phyloP scores from a whole-genome alignment of 2,888 invertebrate species.

The Melitaea athalia region DNA sequence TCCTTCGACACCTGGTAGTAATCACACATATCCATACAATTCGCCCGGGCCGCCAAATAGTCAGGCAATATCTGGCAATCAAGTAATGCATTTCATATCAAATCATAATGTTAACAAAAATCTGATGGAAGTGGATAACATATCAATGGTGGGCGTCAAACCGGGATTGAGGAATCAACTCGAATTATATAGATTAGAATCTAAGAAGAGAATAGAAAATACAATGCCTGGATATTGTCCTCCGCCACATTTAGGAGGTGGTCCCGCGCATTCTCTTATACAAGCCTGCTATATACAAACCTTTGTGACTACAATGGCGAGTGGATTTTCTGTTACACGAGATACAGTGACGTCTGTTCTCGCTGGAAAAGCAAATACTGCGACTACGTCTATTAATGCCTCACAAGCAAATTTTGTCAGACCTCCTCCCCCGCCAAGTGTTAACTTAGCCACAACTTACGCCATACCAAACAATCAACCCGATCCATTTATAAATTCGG shows the following conservation, averaged over 20 bases:
- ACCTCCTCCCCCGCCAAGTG: constrained; percentile 71
- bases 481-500: constrained; percentile 74
- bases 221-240: constrained; percentile 77
- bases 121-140: constrained; percentile 78
- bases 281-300: constrained; percentile 75
- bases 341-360: constrained; percentile 92
- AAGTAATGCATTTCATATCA: constrained; percentile 79
- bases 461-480: constrained; percentile 77
- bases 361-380: constrained; percentile 88
- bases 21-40: constrained; percentile 63
- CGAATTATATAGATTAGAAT: constrained; percentile 59
- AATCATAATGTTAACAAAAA: constrained; percentile 78
- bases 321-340: constrained; percentile 88
- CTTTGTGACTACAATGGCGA: constrained; percentile 81
- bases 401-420: constrained; percentile 75
- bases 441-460: constrained; percentile 70
- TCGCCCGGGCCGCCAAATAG: constrained; percentile 67
- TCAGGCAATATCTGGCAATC: constrained; percentile 66
- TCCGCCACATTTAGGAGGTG: constrained; percentile 74
- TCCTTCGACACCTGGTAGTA: constrained; percentile 65
- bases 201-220: constrained; percentile 63
- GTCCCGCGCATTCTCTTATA: constrained; percentile 70
- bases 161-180: constrained; percentile 59
- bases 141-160: constrained; percentile 77
- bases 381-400: constrained; percentile 88